Base-by-base conservation (phyloP, 92 coral and sea anemone genomes). In the Siderastrea siderea region DNA sequence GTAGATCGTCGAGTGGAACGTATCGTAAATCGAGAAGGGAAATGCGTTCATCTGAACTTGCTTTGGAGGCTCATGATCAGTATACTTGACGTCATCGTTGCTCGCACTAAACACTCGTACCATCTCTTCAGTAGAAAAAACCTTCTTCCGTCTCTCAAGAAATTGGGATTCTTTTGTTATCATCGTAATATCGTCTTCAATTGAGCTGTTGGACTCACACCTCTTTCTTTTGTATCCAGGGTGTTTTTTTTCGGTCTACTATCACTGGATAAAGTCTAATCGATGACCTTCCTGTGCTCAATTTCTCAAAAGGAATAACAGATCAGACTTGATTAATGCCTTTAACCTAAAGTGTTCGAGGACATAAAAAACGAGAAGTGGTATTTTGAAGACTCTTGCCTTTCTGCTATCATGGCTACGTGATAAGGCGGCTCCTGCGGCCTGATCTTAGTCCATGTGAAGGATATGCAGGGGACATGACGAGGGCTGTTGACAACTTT, bases 1-100 rank as follows among this genome's bases (percentile, higher is more conserved):
- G 60, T 8, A 87, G 79, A 43, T 87, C 90, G 7, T 68, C 74
- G 38, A 26, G 38, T 11, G 64, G 64, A 59, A 59, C 10, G n/a
- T 59, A 59, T 59, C 64, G 64, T 59, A 59, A 59, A 59, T 59
- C 64, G 14, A 59, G 11, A 10, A 59, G 64, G 14, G 14, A 11
- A 59, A 14, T 11, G 64, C 64, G 64, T 59, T 59, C 64, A 59
- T 59, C 64, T 59, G 64, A 11, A 6, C 64, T 11, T 59, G 64
- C 64, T 59, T 59, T 10, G 64, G 64, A 59, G 64, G 64, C 64
- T 59, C n/a, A n/a, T n/a, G n/a, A n/a, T n/a, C 64, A 15, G 64
- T 60, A 15, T 4, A 60, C 64, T 60, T 60, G 11, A 60, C 64
- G 15, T 15, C n/a, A 60, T 60, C 64, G 64, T 60, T 60, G 11